These are phyloP conservation scores for Saccopteryx leptura DNA, from an alignment of 2,113 vertebrate species.

Conservation along the genomic window DNA sequence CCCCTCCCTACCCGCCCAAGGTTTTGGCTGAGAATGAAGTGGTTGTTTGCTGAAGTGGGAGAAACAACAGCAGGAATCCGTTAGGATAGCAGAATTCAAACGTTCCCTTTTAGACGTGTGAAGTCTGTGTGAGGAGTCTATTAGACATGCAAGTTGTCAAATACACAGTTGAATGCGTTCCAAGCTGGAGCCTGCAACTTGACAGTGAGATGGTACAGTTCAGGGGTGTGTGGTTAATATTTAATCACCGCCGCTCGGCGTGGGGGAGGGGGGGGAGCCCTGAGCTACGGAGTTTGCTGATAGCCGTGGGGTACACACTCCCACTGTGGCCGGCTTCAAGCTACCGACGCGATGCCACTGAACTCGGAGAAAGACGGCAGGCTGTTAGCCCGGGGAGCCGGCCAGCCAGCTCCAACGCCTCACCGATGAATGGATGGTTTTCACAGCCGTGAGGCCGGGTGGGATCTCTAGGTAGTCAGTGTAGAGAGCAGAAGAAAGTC, in stretches of 20 bases:
- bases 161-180: not conserved
- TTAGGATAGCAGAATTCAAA: not conserved
- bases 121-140: not conserved
- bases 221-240: not conserved
- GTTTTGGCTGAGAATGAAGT: not conserved
- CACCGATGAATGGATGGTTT: too few species aligned
- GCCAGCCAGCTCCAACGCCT: too few species aligned
- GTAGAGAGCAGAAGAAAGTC: too few species aligned
- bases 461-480: too few species aligned
- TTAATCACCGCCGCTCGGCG: not conserved
- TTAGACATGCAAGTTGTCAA: not conserved
- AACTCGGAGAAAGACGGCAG: not conserved
- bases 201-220: not conserved
- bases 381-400: too few species aligned
- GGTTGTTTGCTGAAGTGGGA: not conserved
- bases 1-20: too few species aligned
- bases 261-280: not conserved
- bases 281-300: not conserved
- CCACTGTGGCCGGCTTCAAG: not conserved
- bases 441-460: too few species aligned
- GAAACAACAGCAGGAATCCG: not conserved
- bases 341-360: not conserved
- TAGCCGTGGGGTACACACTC: not conserved
- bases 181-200: not conserved
- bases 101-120: not conserved